Base-by-base conservation (phyloP, 2,113 vertebrate species). In the Dromiciops gliroides region DNA sequence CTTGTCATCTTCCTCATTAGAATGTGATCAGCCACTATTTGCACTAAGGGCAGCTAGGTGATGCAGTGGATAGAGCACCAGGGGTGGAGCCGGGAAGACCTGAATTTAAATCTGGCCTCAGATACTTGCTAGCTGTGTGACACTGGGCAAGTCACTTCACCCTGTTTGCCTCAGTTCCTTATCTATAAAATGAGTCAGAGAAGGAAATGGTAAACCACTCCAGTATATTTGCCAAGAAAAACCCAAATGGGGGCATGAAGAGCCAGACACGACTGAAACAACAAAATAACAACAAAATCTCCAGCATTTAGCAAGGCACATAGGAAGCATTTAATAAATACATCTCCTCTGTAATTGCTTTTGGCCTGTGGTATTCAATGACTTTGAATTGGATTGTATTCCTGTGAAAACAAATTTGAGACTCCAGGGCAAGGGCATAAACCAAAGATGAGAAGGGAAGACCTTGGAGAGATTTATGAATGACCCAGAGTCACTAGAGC, bases 391-490 rank as follows among this genome's bases (percentile, higher is more conserved):
- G 1, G 90, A 12, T 50, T 92, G 2, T 88, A 90, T 60, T 92
- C 48, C 37, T 75, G 56, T 25, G 89, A 93, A 50, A 90, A 93
- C 50, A 96, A 56, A 83, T 96, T 50, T 93, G 95, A 92, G n/a
- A 48, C 83, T 47, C 96, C 91, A 89, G 75, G 91, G 83, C 93
- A 75, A 95, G 93, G 92, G 88, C 23, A 83, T 25, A 56, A 93
- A 25, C 48, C 93, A 75, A 12, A 75, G 25, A 94, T 96, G 88
- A 96, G 96, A 89, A 97, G 94, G 95, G 51, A 95, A 93, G 95
- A 94, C 53, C 96, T 94, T 94, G n/a, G 89, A 96, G 52, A 97
- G 90, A 94, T 95, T 89, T 53, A 95, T 28, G 94, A 52, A 92
- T 98, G 97, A 94, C 93, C 75, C 51, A 97, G 93, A 90, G 93